Conservation (phyloP, 2,113 vertebrate species). For the Oryzias curvinotus region DNA sequence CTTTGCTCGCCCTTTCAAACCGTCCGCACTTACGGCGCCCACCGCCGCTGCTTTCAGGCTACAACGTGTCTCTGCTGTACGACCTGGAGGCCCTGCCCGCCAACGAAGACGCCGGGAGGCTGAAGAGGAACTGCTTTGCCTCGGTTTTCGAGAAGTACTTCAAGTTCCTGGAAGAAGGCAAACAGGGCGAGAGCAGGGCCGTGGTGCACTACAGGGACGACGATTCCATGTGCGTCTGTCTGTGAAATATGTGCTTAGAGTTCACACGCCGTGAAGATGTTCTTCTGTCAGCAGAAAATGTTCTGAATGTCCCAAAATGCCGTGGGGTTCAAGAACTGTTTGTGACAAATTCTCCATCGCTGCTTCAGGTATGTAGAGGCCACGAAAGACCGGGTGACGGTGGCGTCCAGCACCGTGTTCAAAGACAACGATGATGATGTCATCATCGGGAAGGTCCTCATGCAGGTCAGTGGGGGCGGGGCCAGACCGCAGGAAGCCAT, state of each 20-base stretch:
- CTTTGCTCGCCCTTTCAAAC: no score
- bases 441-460: no score
- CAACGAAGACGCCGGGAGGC: constrained; percentile 89
- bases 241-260: no score
- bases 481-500: no score
- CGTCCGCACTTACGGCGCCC: no score
- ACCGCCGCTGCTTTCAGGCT: no score
- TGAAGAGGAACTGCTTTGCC: constrained; percentile 97
- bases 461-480: no score
- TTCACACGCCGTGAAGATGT: no score
- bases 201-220: constrained; percentile 98
- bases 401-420: constrained; percentile 99
- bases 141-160: constrained; percentile 99
- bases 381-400: constrained; percentile 96
- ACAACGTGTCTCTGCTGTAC: constrained; percentile 72
- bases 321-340: no score
- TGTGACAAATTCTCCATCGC: not conserved
- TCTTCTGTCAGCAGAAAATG: no score
- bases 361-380: constrained; percentile 90
- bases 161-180: constrained; percentile 96
- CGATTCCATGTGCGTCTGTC: constrained; percentile 91
- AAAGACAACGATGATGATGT: no score
- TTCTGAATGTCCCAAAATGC: no score
- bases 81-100: constrained; percentile 89
- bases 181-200: constrained; percentile 91